Base-by-base conservation (phyloP, 2,797 vertebrate genomes). In the Rachycentron canadum region DNA sequence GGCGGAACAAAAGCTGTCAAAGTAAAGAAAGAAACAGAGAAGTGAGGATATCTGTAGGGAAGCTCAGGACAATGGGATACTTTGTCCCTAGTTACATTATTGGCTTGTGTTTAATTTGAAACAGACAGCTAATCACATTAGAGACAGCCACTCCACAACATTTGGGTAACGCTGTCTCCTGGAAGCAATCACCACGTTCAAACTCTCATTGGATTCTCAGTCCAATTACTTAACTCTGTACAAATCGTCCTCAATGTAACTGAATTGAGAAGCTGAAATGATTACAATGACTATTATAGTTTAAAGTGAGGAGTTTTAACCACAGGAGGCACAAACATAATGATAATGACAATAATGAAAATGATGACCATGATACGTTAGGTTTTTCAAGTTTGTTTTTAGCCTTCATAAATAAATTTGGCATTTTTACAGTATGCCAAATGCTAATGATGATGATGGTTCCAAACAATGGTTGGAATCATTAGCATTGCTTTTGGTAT, bases 81-180 rank as follows among this genome's bases (percentile, higher is more conserved):
- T 88, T 89, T 88, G 91, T 92, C 84, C 87, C 85, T 69, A 28
- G 83, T 88, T 92, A 91, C 79, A 92, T 92, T 89, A 93, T 88
- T 86, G 89, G 83, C 87, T 89, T 86, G 86, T 91, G 91, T 93
- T 93, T 91, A 88, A 92, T 93, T 93, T 92, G 81, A 91, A 93
- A 90, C 81, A 85, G 90, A 91, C 88, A 90, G 85, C 93, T 93
- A 94, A 95, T 94, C 92, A 92, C 90, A 91, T 94, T 91, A 90
- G 84, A 89, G 82, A 88, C 83, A 89, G 92, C 86, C 86, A 86
- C 85, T 91, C 78, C 84, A 85, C 73, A 83, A 89, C 81, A 88
- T 83, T 76, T 61, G 45, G 75, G 81, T 81, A 78, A 68, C 30
- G 68, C 80, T 73, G 85, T 91, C 89, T 93, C 90, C 87, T 86